These are phyloP conservation scores for Echiichthys vipera DNA, from an alignment of 2,797 vertebrate species.

Conservation along the genomic window DNA sequence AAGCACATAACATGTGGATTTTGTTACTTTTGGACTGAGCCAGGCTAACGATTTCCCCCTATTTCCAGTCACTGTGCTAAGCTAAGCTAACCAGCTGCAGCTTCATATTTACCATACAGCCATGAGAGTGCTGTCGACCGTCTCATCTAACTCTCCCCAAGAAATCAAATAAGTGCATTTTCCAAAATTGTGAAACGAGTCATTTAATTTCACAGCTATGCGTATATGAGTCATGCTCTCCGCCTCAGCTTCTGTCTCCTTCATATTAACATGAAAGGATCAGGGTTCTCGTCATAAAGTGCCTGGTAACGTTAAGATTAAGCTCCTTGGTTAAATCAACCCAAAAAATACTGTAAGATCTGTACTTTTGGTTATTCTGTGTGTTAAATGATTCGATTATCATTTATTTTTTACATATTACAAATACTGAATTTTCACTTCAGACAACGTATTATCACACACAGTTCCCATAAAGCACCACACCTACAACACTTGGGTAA, in stretches of 20 bases:
- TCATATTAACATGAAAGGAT: constrained; percentile 10
- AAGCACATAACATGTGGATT: too few relatives aligned
- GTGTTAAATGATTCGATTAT: constrained; percentile 25
- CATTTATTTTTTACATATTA: constrained; percentile 8
- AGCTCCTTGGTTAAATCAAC: neutral
- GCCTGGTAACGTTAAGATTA: too few relatives aligned
- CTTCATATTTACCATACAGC: neutral
- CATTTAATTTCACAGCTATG: neutral
- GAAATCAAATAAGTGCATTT: neutral
- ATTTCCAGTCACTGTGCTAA: neutral
- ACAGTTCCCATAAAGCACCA: constrained; percentile 39
- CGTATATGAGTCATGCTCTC: neutral
- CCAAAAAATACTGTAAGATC: neutral
- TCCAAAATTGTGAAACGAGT: neutral
- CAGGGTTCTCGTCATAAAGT: constrained; percentile 14
- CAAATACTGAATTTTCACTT: constrained; percentile 15
- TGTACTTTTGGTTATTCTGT: constrained; percentile 18
- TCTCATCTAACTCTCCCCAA: neutral
- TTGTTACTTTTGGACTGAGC: neutral
- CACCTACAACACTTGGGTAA: constrained; percentile 35
- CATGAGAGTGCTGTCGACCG: neutral
- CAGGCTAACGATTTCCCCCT: too few relatives aligned
- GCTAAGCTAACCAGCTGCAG: too few relatives aligned
- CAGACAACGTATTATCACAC: constrained; percentile 18
- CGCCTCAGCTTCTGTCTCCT: neutral